Evolutionary conservation across 2,888 invertebrate species (phyloP), one percentile per base, ranked within the genome.

Genomic region (Erebia ligea): DNA sequence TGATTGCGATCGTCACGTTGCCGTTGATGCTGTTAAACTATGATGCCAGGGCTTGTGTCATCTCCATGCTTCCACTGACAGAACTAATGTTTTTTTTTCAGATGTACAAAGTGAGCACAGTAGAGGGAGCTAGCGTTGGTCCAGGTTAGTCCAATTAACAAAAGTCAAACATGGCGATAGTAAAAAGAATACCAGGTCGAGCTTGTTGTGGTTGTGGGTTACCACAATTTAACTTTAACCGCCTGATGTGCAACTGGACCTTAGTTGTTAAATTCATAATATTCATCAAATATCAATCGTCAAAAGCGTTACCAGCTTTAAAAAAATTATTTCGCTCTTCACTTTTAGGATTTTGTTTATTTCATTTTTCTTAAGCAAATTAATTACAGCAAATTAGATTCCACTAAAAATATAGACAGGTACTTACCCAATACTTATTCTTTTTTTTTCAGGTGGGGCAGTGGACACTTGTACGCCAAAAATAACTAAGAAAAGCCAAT

Each of bases 101-200:
- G 92, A 79, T 92, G 80, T 92, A 92, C 77, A 89, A 91, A 84
- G 84, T 92, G 40, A 85, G 78, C 65, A 72, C 80, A 2, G 72
- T 73, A 11, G 87, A 86, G 74, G 81, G 68, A 19, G 83, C 82
- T n/a, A 80, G 75, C 67, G 82, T 83, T 57, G 87, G 86, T n/a
- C 83, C 88, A 78, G 90, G 91, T 89, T 77, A 74, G 74, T 72
- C 56, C 45, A 19, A 34, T 19, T 62, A 15, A 8, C 34, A 5
- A 34, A 13, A 52, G 13, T 15, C 15, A 52, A 64, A n/a, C 15
- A 34, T 34, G 34, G 6, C 34, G 34, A 34, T 34, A 34, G 34
- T 34, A 6, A 34, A 34, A 34, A 34, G 0, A 34, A 34, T 34
- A 34, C 34, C 34, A 34, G 34, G 34, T 6, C 34, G 34, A 34